Evolutionary conservation across 2,888 invertebrate genomes (phyloP).

Genomic region (Balanococcus diminutus): DNA sequence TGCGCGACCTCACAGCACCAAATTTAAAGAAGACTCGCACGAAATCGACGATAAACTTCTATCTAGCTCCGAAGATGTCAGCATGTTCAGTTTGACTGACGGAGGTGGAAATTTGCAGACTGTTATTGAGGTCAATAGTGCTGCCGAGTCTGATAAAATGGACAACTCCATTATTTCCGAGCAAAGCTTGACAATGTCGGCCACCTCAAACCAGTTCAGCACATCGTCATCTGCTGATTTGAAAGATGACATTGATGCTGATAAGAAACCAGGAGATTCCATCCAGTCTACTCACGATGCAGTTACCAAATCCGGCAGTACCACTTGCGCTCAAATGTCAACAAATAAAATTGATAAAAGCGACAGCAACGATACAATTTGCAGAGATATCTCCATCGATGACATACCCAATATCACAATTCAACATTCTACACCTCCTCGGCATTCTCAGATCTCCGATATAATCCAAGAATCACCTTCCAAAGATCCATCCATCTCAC

Average conservation of each 20-base stretch:
- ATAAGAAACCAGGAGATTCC: conserved; percentile 59
- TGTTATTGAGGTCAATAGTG: conserved; percentile 61
- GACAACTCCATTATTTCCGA: conserved; percentile 60
- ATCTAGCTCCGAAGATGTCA: conserved; percentile 48
- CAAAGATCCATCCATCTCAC: conserved; percentile 2
- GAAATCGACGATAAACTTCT: conserved; percentile 4
- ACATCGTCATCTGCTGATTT: conserved; percentile 59
- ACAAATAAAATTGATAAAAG: conserved; percentile 60
- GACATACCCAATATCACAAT: neutral
- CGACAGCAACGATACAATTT: conserved; percentile 17
- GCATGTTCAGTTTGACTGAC: conserved; percentile 45
- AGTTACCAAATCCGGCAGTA: conserved; percentile 61
- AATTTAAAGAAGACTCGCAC: neutral
- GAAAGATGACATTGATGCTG: conserved; percentile 60
- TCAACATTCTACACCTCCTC: neutral
- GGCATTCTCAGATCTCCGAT: neutral
- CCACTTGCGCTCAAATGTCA: conserved; percentile 65
- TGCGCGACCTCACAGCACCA: neutral
- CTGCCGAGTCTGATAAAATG: conserved; percentile 63
- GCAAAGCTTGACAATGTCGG: conserved; percentile 62
- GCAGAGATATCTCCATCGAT: neutral
- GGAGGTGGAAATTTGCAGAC: conserved; percentile 60
- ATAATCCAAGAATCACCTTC: neutral
- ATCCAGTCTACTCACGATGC: neutral
- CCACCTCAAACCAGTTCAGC: conserved; percentile 63